phyloP scores from a whole-genome alignment of 2,888 invertebrate genomes.

The Amorpha juglandis region DNA sequence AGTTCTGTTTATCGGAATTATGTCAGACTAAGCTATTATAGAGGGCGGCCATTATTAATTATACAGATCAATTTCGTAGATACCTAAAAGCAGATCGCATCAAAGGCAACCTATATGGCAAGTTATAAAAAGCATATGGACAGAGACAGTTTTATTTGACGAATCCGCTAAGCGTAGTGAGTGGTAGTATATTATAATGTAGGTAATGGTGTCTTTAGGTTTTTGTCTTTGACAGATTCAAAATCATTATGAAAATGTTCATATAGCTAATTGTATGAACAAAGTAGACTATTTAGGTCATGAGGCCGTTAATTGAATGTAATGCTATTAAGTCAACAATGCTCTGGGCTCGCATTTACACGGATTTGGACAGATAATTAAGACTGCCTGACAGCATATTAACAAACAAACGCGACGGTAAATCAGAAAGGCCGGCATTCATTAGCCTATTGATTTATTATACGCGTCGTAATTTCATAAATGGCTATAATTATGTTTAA shows the following conservation, averaged over 20 bases:
- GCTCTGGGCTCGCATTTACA: neutral
- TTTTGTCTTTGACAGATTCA: too few species aligned
- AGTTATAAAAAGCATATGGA: too few species aligned
- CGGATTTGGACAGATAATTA: constrained; percentile 1
- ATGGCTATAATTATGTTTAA: neutral
- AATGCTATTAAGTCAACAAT: constrained; percentile 7
- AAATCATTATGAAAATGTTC: too few species aligned
- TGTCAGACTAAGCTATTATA: constrained; percentile 1
- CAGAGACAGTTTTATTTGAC: too few species aligned
- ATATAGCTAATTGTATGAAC: too few species aligned
- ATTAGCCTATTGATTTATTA: constrained; percentile 1
- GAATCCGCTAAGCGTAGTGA: too few species aligned
- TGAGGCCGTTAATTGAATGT: neutral
- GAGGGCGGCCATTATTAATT: neutral
- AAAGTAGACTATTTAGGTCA: too few species aligned
- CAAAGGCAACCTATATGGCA: too few species aligned
- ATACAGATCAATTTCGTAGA: too few species aligned
- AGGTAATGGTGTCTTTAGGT: too few species aligned
- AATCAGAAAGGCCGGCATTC: constrained; percentile 1
- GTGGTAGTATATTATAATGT: too few species aligned
- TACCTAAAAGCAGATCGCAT: too few species aligned
- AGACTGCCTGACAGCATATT: neutral
- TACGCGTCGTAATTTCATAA: neutral
- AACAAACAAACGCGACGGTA: constrained; percentile 10
- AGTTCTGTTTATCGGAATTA: constrained; percentile 6